Conservation (phyloP, 2,888 invertebrate genomes). For the Coecobrya sp. region DNA sequence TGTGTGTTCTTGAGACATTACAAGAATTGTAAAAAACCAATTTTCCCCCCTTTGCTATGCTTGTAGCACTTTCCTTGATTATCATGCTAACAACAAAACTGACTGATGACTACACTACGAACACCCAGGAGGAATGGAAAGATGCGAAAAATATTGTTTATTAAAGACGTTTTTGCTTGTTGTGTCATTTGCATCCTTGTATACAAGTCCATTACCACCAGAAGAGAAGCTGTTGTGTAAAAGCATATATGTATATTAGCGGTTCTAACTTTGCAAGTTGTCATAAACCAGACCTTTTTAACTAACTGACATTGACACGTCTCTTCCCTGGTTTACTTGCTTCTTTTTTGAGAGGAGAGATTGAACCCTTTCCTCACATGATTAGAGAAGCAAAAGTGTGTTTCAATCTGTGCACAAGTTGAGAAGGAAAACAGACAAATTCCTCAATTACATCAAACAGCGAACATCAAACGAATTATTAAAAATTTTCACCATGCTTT, state of each 20-base stretch:
- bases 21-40: not conserved
- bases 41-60: not conserved
- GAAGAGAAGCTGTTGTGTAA: not conserved
- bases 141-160: conserved; percentile 54
- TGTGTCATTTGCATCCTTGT: conserved; percentile 41
- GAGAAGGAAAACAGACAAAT: conserved; percentile 57
- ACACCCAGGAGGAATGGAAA: conserved; percentile 63
- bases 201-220: conserved; percentile 43
- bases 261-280: conserved; percentile 46
- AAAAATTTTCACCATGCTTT: conserved; percentile 56
- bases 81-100: conserved; percentile 52
- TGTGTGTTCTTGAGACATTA: conserved; percentile 36
- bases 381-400: not conserved
- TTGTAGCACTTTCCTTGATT: conserved; percentile 44
- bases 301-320: conserved; percentile 74
- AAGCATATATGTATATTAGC: too few species aligned
- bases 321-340: not conserved
- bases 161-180: conserved; percentile 22
- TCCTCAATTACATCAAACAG: conserved; percentile 67
- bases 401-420: not conserved
- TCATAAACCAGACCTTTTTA: conserved; percentile 61
- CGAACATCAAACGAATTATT: conserved; percentile 64
- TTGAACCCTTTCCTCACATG: conserved; percentile 23
- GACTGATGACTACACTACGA: conserved; percentile 67
- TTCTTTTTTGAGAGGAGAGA: not conserved